Base-by-base conservation (phyloP, 2,113 vertebrate genomes). In the Delphinus delphis region DNA sequence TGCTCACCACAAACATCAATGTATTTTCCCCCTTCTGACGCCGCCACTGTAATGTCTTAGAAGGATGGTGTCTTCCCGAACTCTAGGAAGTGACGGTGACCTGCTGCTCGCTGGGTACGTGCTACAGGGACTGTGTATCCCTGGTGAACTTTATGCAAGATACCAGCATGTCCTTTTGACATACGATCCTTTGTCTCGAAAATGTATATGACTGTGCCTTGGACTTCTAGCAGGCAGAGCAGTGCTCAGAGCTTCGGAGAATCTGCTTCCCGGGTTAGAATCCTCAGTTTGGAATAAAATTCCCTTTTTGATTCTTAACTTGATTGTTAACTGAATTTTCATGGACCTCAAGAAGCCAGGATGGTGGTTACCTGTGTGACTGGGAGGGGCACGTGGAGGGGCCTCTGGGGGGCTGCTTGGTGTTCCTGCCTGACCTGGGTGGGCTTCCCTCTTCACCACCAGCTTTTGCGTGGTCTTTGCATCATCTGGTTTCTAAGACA, bases 391-490 rank as follows among this genome's bases (percentile, higher is more conserved):
- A 0, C 36, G 13, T 5, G 13, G n/a, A 15, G 13, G 79, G 55
- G 15, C 25, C 36, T 62, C 7, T 0, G 0, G 14, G 79, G 79
- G n/a, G 8, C 9, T 20, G 55, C 14, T 36, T 0, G 23, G 53
- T 9, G 23, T 15, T 28, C 12, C 55, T 20, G 55, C 36, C 79
- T 62, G 79, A 14, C 25, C 55, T 10, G 14, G 25, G 21, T 58
- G 23, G 53, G 53, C 6, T 28, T 8, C n/a, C 55, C n/a, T 20
- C 77, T 38, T 6, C 10, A 28, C 15, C 55, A 36, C 12, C 2
- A 31, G 62, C 62, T 36, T 55, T 55, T 17, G n/a, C 20, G 0
- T 36, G 76, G 76, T 25, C 36, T 80, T 50, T 25, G 4, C 3
- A 6, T 62, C 3, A 11, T 12, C 81, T 63, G 26, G 60, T 63